phyloP scores from a whole-genome alignment of 2,888 invertebrate species.

The Caenorhabditis auriculariae region DNA sequence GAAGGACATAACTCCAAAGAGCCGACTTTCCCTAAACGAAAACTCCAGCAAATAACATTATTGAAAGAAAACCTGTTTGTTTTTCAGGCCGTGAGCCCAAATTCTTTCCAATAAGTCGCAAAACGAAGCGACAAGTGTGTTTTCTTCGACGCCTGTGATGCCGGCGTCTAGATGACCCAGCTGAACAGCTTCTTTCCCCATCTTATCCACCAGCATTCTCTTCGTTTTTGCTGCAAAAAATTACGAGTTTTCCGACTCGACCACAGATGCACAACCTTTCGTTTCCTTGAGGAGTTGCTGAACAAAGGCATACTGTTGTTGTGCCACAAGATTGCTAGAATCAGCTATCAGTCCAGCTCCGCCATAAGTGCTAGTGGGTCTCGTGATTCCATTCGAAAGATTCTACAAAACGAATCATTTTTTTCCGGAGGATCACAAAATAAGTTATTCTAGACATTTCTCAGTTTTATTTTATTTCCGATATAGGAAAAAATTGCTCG shows the following conservation, averaged over 20 bases:
- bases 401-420: too few relatives aligned
- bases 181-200: slow-evolving; percentile 91
- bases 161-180: slow-evolving; percentile 80
- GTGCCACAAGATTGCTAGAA: slow-evolving; percentile 82
- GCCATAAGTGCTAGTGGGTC: slow-evolving; percentile 40
- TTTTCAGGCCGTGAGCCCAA: slow-evolving; percentile 94
- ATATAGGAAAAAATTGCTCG: too few relatives aligned
- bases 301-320: slow-evolving; percentile 96
- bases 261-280: slow-evolving; percentile 61
- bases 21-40: slow-evolving; percentile 82
- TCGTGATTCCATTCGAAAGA: too few relatives aligned
- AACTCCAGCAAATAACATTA: background rate
- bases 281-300: slow-evolving; percentile 88
- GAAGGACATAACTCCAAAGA: slow-evolving; percentile 89
- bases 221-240: slow-evolving; percentile 77
- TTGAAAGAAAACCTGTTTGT: slow-evolving; percentile 75
- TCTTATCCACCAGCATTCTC: slow-evolving; percentile 96
- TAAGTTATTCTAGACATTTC: too few relatives aligned
- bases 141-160: slow-evolving; percentile 84
- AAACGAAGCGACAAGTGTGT: slow-evolving; percentile 89
- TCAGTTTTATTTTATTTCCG: too few relatives aligned
- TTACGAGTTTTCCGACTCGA: too few relatives aligned
- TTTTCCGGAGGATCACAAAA: too few relatives aligned
- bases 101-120: slow-evolving; percentile 95
- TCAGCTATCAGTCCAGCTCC: slow-evolving; percentile 49